These are phyloP conservation scores for Nineta flava DNA, from an alignment of 2,888 invertebrate genomes.

Conservation along the genomic window DNA sequence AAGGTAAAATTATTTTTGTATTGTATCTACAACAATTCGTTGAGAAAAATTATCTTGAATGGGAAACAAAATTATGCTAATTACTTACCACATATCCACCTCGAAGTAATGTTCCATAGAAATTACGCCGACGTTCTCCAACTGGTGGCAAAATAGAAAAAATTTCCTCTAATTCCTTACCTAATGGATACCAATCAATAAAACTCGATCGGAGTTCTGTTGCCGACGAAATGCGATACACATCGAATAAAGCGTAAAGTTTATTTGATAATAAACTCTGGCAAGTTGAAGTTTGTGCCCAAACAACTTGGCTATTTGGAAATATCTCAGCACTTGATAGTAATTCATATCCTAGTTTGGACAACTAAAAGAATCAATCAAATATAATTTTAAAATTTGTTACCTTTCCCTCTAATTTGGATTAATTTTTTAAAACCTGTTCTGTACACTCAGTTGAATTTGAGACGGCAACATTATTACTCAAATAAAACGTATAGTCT, in stretches of 20 bases:
- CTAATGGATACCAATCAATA: neutral
- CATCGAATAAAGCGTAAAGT: neutral
- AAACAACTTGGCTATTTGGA: constrained; percentile 6
- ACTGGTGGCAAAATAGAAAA: neutral
- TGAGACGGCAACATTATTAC: too few relatives aligned
- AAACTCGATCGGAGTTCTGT: neutral
- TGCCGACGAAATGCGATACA: neutral
- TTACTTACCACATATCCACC: constrained; percentile 2
- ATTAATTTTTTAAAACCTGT: too few relatives aligned
- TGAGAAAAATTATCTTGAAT: neutral
- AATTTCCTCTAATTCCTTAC: neutral
- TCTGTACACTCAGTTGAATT: too few relatives aligned
- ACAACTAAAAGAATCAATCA: neutral
- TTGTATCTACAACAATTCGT: constrained; percentile 7
- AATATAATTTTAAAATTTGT: too few relatives aligned
- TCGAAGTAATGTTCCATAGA: neutral
- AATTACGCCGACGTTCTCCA: neutral
- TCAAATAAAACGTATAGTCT: too few relatives aligned
- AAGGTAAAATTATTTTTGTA: constrained; percentile 9
- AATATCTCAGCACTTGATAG: neutral
- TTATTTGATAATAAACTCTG: neutral
- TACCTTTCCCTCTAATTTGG: too few relatives aligned
- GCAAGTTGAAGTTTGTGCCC: constrained; percentile 2
- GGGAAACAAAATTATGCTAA: neutral
- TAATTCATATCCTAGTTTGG: neutral